Evolutionary conservation across 92 coral and sea anemone genomes (phyloP), one percentile per base, ranked within the genome.

Genomic region (Paramuricea clavata): DNA sequence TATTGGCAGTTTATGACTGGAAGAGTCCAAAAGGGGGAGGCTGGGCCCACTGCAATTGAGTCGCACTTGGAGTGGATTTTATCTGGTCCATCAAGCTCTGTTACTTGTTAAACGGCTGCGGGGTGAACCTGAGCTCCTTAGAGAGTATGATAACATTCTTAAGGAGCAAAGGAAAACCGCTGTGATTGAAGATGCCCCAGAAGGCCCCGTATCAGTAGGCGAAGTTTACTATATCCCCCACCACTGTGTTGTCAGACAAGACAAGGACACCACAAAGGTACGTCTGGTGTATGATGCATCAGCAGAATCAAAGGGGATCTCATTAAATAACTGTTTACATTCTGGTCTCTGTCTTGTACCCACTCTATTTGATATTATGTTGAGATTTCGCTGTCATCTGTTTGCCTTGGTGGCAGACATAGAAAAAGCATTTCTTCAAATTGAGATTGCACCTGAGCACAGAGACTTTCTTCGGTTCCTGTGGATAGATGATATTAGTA

Each of bases 401-500:
- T 1, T 47, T 47, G 52, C 52, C 13, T 47, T 47, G 52, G 10
- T 47, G 1, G 52, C 15, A 47, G 52, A 47, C 17, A 9, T 47
- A 10, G 44, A 39, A 4, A 39, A 39, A 39, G 44, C 44, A 4
- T 39, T 39, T 10, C 44, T 39, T 4, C 13, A 47, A 9, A 15
- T 47, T 9, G 52, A 47, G 52, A 47, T 47, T 47, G 17, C 13
- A 47, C 52, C 52, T 2, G 52, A 47, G 13, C 52, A 91, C 36
- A 60, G 90, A 49, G 88, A 91, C 69, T 76, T 74, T 22, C 69
- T 87, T 0, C 47, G 91, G 26, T 87, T 87, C 72, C 26, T 81
- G 88, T 90, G 93, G 93, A 23, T 28, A 17, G 91, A 87, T 19
- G 43, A 90, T 30, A 23, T 36, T 0, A 21, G 87, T 34, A 86